These are phyloP conservation scores for Uria aalge DNA, from an alignment of 2,113 vertebrate genomes.

Conservation along the genomic window DNA sequence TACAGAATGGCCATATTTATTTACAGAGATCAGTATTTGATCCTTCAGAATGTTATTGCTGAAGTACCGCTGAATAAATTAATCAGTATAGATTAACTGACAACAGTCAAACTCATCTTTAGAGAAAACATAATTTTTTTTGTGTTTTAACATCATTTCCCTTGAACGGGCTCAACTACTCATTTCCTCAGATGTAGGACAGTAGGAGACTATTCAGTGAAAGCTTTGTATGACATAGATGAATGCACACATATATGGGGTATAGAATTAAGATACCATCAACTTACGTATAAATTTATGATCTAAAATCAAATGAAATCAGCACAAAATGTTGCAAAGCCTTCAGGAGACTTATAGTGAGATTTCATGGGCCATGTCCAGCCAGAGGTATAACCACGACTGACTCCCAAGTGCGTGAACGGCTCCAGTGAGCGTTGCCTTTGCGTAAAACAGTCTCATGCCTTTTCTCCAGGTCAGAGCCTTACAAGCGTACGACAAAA, in stretches of 20 bases:
- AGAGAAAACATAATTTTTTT: background rate
- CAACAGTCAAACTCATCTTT: background rate
- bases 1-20: background rate
- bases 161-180: background rate
- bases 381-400: background rate
- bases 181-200: background rate
- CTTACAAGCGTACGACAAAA: background rate
- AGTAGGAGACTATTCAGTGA: background rate
- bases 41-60: background rate
- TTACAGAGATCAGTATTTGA: background rate
- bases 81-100: background rate
- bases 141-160: background rate
- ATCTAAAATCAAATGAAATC: background rate
- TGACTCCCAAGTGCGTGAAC: background rate
- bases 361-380: background rate
- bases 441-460: background rate
- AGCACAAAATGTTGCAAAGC: background rate
- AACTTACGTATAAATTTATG: background rate
- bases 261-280: background rate
- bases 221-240: background rate
- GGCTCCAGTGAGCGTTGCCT: background rate
- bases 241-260: background rate
- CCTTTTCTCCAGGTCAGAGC: background rate
- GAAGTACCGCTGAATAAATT: background rate
- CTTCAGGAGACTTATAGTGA: background rate